A percentile compares a stretch with the other conserved stretches of the same genome.
These are phyloP conservation scores for Gallinago media DNA, from an alignment of 2,113 vertebrate species.

Conservation along the genomic window DNA sequence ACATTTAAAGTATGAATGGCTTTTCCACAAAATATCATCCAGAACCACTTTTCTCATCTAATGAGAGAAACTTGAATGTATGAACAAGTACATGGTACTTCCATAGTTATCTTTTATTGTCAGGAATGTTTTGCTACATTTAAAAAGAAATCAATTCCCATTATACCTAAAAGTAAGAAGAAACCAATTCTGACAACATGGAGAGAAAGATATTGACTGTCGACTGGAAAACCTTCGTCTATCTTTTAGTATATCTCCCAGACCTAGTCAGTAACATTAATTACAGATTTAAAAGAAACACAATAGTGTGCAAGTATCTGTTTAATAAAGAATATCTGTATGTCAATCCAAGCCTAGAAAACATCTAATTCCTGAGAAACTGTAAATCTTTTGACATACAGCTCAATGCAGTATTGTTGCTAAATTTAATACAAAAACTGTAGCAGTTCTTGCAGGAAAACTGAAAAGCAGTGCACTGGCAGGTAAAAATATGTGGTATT, in stretches of 20 bases:
- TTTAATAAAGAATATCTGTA: not conserved
- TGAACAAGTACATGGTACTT: not conserved
- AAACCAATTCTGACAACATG: not conserved
- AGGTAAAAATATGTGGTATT: not conserved
- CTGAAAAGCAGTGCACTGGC: not conserved
- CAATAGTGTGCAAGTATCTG: not conserved
- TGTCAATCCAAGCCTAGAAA: not conserved
- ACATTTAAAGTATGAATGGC: not conserved
- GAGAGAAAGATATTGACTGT: not conserved
- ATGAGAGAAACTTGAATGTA: not conserved
- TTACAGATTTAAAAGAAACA: not conserved
- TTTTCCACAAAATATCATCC: not conserved
- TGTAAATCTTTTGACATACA: not conserved
- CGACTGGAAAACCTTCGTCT: not conserved
- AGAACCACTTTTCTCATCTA: not conserved
- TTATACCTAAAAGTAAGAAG: not conserved
- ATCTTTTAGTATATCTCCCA: not conserved
- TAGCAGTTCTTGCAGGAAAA: not conserved
- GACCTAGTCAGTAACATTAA: not conserved
- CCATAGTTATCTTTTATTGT: not conserved
- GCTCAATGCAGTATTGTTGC: not conserved
- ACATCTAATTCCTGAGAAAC: not conserved
- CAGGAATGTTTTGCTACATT: not conserved
- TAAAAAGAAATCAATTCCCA: not conserved
- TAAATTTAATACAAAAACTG: not conserved